Conservation (phyloP, 2,797 vertebrate species). For the Cichlasoma orientale region DNA sequence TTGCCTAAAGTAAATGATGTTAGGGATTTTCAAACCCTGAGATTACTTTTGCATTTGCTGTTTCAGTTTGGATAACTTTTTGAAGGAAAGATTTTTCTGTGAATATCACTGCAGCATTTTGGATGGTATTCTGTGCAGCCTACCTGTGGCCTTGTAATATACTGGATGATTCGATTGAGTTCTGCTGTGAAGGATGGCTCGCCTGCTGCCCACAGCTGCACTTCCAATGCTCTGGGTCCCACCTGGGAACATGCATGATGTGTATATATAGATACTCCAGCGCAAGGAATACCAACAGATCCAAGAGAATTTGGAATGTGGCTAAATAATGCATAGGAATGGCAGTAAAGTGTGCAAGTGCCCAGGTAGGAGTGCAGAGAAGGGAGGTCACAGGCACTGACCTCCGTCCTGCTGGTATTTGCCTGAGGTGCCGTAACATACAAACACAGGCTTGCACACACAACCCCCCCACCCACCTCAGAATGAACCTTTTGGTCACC, state of each 20-base stretch:
- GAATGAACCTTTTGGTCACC: constrained; percentile 63
- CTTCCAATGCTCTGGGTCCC: constrained; percentile 52
- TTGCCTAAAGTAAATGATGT: background rate
- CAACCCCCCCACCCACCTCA: constrained; percentile 20
- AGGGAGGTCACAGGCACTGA: constrained; percentile 63
- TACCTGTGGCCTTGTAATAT: constrained; percentile 78
- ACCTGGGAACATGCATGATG: constrained; percentile 54
- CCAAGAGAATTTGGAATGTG: background rate
- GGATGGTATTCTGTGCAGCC: constrained; percentile 3
- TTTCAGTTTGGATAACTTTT: background rate
- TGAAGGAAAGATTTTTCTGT: background rate
- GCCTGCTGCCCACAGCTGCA: constrained; percentile 73
- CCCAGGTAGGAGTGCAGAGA: constrained; percentile 40
- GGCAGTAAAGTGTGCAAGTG: constrained; percentile 30
- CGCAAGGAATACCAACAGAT: background rate
- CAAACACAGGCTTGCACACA: constrained; percentile 36
- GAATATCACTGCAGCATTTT: background rate
- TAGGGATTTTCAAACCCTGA: background rate
- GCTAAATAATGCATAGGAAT: constrained; percentile 54
- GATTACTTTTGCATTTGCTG: background rate
- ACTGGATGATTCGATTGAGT: constrained; percentile 66
- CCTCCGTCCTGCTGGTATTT: constrained; percentile 53
- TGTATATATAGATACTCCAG: constrained; percentile 33
- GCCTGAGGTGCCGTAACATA: constrained; percentile 55
- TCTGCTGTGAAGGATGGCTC: constrained; percentile 73